Evolutionary conservation across 2,113 vertebrate genomes (phyloP), one percentile per base, ranked within the genome.

Genomic region (Naja naja): DNA sequence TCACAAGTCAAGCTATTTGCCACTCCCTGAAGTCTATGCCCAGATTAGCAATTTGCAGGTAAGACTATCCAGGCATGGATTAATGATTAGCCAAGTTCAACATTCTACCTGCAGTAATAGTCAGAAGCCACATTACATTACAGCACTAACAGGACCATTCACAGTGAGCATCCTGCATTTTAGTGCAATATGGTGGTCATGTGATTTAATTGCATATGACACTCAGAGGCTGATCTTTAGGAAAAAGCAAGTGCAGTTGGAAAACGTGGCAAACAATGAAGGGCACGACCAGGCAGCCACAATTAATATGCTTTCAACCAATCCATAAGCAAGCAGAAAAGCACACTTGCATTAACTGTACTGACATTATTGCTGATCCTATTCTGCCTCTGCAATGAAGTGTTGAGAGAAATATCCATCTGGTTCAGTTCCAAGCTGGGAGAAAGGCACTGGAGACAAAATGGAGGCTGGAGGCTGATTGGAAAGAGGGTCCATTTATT

Each of bases 71-170:
- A 30, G 49, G 34, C 8, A 39, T 20, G 34, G 87, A 81, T 92
- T 54, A 92, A 89, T 81, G n/a, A 92, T 92, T 92, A 54, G n/a
- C 49, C 34, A 55, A 74, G n/a, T 54, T 16, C 55, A 16, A n/a
- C 11, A 3, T 43, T 34, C 34, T 27, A 34, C 30, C 49, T 45
- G 25, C 22, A 55, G 34, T 27, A n/a, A 43, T 23, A 87, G 56
- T 22, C 25, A 1, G 25, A 88, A 74, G 34, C 25, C 9, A 43
- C 25, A 22, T 30, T 7, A 47, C 5, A 87, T n/a, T 39, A 11
- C 14, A 18, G 11, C 5, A 69, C 49, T 54, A 30, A 69, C 14
- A 88, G 23, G 23, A 88, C 34, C 27, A 88, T 16, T 74, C 12
- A 20, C 49, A 81, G 25, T 1, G 34, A 54, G 16, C 25, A 45